phyloP scores from a whole-genome alignment of 1,140 invertebrate species.

The Patella vulgata region DNA sequence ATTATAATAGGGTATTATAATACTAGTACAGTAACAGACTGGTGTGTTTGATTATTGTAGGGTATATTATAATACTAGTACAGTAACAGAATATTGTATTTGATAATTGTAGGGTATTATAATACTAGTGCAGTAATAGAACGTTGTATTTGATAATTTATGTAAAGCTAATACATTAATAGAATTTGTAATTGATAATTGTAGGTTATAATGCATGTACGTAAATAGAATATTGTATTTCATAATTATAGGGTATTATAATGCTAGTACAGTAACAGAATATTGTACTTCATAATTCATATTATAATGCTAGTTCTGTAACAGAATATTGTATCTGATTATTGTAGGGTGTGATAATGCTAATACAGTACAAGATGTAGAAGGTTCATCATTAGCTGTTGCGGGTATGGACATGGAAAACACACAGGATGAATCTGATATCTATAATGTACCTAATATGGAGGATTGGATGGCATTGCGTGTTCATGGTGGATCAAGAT shows the following conservation, averaged over 20 bases:
- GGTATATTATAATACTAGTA: constrained; percentile 10
- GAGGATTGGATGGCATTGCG: constrained; percentile 59
- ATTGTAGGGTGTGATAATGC: constrained; percentile 16
- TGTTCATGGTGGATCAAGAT: constrained; percentile 49
- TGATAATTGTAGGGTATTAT: constrained; percentile 13
- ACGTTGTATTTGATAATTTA: too few relatives aligned
- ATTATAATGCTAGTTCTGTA: too few relatives aligned
- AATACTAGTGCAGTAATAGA: constrained; percentile 4
- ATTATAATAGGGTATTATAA: constrained; percentile 13
- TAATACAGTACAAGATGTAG: constrained; percentile 8
- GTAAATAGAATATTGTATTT: too few relatives aligned
- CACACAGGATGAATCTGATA: constrained; percentile 37
- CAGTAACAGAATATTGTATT: constrained; percentile 11
- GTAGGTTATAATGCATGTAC: too few relatives aligned
- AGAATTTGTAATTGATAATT: too few relatives aligned
- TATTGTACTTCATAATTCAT: too few relatives aligned
- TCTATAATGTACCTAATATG: constrained; percentile 49
- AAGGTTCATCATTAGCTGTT: constrained; percentile 14
- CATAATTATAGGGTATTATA: too few relatives aligned
- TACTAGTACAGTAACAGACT: constrained; percentile 3
- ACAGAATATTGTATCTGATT: too few relatives aligned
- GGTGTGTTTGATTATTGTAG: constrained; percentile 5
- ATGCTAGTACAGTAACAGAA: too few relatives aligned
- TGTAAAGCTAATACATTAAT: too few relatives aligned
- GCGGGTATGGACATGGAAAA: constrained; percentile 18